These are phyloP conservation scores for Aphidius ervi DNA, from an alignment of 1,140 invertebrate species.

Conservation along the genomic window DNA sequence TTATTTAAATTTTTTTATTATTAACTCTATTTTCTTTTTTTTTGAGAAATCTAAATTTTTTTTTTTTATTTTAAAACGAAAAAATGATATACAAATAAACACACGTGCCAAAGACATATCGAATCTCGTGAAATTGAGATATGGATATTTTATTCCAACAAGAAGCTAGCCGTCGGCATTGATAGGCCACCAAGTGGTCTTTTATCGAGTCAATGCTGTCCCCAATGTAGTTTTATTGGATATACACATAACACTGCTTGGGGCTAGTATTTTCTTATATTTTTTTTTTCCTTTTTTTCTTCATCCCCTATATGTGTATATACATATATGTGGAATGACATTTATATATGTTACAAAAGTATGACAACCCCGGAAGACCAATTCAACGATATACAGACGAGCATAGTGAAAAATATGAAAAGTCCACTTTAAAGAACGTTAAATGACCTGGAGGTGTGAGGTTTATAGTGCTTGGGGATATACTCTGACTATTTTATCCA, in stretches of 20 bases:
- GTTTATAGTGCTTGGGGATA: slow-evolving; percentile 34
- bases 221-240: slow-evolving; percentile 32
- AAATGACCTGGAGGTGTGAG: slow-evolving; percentile 40
- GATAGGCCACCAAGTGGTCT: slow-evolving; percentile 37
- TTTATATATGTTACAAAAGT: background rate
- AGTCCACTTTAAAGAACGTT: slow-evolving; percentile 37
- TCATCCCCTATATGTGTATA: too few relatives aligned
- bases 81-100: background rate
- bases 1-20: too few relatives aligned
- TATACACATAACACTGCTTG: background rate
- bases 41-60: too few relatives aligned
- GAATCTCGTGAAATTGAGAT: slow-evolving; percentile 15
- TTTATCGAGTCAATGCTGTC: slow-evolving; percentile 39
- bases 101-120: slow-evolving; percentile 11
- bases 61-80: background rate
- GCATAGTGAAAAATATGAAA: slow-evolving; percentile 30
- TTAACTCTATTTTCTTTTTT: too few relatives aligned
- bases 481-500: slow-evolving; percentile 20
- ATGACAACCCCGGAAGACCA: slow-evolving; percentile 33
- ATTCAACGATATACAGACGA: slow-evolving; percentile 37
- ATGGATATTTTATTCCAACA: slow-evolving; percentile 25
- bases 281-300: too few relatives aligned
- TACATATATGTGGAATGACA: too few relatives aligned
- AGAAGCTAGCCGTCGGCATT: slow-evolving; percentile 25
- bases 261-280: background rate